Conservation (phyloP, 2,113 vertebrate genomes). For the Muscicapa adusta region DNA sequence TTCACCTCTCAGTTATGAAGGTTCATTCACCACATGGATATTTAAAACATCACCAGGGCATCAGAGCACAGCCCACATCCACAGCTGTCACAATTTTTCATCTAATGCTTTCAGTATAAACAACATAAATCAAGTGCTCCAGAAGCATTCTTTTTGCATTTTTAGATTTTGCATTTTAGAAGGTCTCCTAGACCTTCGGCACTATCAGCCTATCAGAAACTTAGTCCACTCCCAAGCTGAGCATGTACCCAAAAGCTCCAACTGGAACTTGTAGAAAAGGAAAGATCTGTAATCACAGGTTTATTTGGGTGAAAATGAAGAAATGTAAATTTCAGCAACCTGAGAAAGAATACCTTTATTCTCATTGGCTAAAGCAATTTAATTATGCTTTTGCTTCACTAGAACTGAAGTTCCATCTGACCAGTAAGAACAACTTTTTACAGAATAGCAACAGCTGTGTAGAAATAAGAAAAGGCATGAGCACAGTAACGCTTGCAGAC, state of each 20-base stretch:
- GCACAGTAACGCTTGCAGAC: not conserved
- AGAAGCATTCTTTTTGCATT: not conserved
- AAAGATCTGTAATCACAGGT: not conserved
- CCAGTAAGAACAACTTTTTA: not conserved
- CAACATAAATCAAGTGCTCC: not conserved
- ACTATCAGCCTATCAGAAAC: not conserved
- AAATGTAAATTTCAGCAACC: accelerated
- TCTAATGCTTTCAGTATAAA: not conserved
- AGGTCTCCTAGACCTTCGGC: not conserved
- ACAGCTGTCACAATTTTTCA: not conserved
- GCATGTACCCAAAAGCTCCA: not conserved
- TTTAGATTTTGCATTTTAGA: too few species aligned
- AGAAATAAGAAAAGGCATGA: not conserved
- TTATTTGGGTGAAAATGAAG: not conserved
- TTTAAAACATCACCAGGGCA: not conserved
- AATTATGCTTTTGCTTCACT: not conserved
- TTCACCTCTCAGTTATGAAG: not conserved
- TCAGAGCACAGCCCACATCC: not conserved
- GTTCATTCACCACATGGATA: not conserved
- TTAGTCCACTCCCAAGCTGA: not conserved
- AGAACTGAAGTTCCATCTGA: not conserved
- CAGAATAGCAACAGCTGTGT: not conserved
- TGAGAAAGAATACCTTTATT: not conserved
- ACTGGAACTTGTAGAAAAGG: not conserved
- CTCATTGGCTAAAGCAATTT: not conserved